Conservation (phyloP, 2,797 vertebrate genomes). For the Leptatherina wallacei region DNA sequence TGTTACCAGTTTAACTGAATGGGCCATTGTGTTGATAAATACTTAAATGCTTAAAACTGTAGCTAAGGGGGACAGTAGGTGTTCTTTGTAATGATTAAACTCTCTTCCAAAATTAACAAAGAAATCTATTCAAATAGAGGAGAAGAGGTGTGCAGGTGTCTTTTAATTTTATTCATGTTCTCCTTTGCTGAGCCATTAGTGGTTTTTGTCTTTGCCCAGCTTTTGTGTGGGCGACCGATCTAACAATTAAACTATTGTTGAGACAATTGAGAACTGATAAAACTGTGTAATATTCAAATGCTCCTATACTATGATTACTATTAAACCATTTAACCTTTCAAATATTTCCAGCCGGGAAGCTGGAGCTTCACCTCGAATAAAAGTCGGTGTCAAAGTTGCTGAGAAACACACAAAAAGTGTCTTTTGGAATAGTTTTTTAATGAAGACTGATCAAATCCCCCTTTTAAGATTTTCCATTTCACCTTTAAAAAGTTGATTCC, state of each 20-base stretch:
- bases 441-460: constrained; percentile 21
- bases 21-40: constrained; percentile 73
- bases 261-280: constrained; percentile 81
- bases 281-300: constrained; percentile 76
- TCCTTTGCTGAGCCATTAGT: constrained; percentile 77
- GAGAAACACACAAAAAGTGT: constrained; percentile 29
- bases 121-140: constrained; percentile 74
- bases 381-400: constrained; percentile 48
- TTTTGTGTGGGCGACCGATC: constrained; percentile 77
- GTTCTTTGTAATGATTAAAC: constrained; percentile 71
- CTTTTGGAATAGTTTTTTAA: constrained; percentile 26
- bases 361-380: constrained; percentile 19
- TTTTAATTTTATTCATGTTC: constrained; percentile 83
- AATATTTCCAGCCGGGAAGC: constrained; percentile 39
- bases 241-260: constrained; percentile 85
- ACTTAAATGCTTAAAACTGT: constrained; percentile 63
- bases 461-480: neutral
- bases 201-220: constrained; percentile 77
- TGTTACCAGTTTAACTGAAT: constrained; percentile 69
- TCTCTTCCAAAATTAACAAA: constrained; percentile 77
- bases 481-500: constrained; percentile 27
- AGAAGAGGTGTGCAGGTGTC: constrained; percentile 77
- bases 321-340: constrained; percentile 81
- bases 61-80: constrained; percentile 64
- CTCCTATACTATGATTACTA: constrained; percentile 77